Percentiles rank a stretch among this genome's conserved stretches.
These are phyloP conservation scores for Sciaenops ocellatus DNA, from an alignment of 2,797 vertebrate genomes.

Conservation along the genomic window DNA sequence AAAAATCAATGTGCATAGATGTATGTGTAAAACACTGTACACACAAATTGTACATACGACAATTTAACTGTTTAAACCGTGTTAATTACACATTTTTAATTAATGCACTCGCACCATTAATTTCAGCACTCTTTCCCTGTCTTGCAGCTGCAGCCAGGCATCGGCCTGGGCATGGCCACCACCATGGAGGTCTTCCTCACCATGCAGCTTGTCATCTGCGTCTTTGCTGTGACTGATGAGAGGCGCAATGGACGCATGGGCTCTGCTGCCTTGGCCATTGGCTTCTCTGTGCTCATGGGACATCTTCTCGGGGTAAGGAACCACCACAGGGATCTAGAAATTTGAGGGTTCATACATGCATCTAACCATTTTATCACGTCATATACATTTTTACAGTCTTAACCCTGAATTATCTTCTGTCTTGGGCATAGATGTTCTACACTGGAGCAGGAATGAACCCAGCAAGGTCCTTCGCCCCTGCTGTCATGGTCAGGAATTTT, in stretches of 20 bases:
- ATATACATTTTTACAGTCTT: background rate
- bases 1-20: background rate
- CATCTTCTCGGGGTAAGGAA: slow-evolving; percentile 94
- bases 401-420: slow-evolving; percentile 8
- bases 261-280: slow-evolving; percentile 92
- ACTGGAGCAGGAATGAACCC: slow-evolving; percentile 97
- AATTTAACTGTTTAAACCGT: background rate
- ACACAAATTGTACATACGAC: background rate
- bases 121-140: background rate
- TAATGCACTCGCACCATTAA: background rate
- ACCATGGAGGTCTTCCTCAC: slow-evolving; percentile 96
- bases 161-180: slow-evolving; percentile 94
- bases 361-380: rapidly evolving
- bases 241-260: slow-evolving; percentile 91
- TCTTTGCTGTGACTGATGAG: slow-evolving; percentile 95
- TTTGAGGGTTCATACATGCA: background rate
- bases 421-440: slow-evolving; percentile 90
- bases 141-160: slow-evolving; percentile 91
- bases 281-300: slow-evolving; percentile 94
- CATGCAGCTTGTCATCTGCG: slow-evolving; percentile 94
- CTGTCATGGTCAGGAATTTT: slow-evolving; percentile 94
- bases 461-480: slow-evolving; percentile 95
- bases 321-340: background rate
- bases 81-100: background rate
- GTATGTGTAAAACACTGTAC: background rate